Conservation (phyloP, 2,888 invertebrate genomes). For the Chymomyza fuscimana region DNA sequence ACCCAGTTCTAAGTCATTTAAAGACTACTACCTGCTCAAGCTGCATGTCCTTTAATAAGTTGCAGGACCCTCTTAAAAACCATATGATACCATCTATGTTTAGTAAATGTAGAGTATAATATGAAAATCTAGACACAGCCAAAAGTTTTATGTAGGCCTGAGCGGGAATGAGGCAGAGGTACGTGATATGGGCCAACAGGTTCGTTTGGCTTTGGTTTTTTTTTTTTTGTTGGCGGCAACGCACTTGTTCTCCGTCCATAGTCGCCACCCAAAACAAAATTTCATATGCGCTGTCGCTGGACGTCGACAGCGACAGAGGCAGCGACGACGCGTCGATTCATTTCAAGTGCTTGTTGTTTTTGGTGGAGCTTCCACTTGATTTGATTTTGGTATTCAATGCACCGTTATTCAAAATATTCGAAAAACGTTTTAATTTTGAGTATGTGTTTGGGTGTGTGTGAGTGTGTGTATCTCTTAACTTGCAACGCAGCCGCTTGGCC, state of each 20-base stretch:
- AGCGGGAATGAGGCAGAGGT: conserved; percentile 46
- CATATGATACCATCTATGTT: background rate
- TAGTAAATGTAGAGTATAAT: background rate
- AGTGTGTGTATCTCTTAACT: conserved; percentile 6
- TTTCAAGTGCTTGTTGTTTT: conserved; percentile 1
- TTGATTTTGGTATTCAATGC: conserved; percentile 74
- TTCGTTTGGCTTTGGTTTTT: conserved; percentile 39
- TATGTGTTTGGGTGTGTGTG: conserved; percentile 19
- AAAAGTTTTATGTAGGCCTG: conserved; percentile 15
- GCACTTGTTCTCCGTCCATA: conserved; percentile 66
- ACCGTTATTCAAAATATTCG: conserved; percentile 74
- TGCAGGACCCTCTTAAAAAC: no score
- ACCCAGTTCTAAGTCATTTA: no score
- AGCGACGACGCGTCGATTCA: conserved; percentile 49
- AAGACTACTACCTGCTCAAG: no score
- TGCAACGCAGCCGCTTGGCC: background rate
- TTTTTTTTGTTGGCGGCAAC: conserved; percentile 37
- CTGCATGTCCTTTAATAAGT: no score
- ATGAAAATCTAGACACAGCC: background rate
- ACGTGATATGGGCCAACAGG: conserved; percentile 75
- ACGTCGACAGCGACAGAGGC: background rate
- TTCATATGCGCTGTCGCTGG: conserved; percentile 59
- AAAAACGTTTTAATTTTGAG: conserved; percentile 66
- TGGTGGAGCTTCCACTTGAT: conserved; percentile 66
- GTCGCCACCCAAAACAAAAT: conserved; percentile 22